These are phyloP conservation scores for Galeopsomyia nigrocyanea DNA, from an alignment of 2,888 invertebrate species.

Conservation along the genomic window DNA sequence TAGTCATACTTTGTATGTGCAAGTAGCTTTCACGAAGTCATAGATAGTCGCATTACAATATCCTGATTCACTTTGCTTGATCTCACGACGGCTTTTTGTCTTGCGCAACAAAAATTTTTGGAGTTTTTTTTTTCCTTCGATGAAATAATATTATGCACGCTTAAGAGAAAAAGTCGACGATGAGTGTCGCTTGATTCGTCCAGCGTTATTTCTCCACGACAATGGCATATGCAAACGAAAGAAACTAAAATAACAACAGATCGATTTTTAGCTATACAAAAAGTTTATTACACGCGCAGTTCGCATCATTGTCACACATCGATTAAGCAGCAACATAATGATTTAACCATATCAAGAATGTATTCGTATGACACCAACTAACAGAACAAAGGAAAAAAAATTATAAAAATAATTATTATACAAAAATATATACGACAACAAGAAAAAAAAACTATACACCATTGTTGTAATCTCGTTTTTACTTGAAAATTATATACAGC, in stretches of 20 bases:
- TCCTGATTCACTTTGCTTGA: constrained; percentile 9
- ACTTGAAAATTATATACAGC: constrained; percentile 9
- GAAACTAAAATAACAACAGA: neutral
- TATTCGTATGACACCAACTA: constrained; percentile 31
- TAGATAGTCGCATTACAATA: neutral
- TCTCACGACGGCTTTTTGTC: neutral
- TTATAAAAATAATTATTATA: constrained; percentile 5
- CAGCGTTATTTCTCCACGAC: constrained; percentile 15
- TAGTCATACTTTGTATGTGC: no score
- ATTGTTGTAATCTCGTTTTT: constrained; percentile 14
- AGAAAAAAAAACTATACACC: no score
- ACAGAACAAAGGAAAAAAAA: neutral
- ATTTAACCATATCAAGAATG: constrained; percentile 17
- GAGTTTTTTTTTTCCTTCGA: no score
- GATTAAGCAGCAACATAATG: constrained; percentile 3
- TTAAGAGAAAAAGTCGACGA: neutral
- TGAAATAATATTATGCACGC: neutral
- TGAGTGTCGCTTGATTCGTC: constrained; percentile 1
- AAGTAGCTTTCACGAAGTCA: no score
- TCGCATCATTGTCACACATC: neutral
- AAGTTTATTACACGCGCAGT: constrained; percentile 1
- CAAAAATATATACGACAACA: neutral
- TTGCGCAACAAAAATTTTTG: neutral
- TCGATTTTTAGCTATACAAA: neutral
- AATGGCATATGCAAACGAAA: neutral